A percentile compares a stretch with the other conserved stretches of the same genome.
phyloP scores from a whole-genome alignment of 2,113 vertebrate species.

The Odocoileus virginianus region DNA sequence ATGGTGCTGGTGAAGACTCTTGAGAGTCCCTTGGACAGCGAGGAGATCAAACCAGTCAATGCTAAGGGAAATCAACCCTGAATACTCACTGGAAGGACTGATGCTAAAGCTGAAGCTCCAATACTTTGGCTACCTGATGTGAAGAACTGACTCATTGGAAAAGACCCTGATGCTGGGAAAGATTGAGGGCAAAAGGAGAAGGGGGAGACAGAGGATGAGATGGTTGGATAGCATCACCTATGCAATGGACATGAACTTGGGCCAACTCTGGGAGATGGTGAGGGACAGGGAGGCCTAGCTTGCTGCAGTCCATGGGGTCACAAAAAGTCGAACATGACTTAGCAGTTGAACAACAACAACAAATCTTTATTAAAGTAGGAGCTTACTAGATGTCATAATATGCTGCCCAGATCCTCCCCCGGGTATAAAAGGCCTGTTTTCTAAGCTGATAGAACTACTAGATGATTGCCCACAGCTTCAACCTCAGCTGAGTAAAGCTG shows the following conservation, averaged over 20 bases:
- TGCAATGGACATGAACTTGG: neutral
- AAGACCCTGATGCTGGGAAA: neutral
- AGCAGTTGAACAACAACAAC: neutral
- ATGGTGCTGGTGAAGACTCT: neutral
- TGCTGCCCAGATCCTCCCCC: too few species aligned
- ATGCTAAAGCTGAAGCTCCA: neutral
- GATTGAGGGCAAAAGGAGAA: neutral
- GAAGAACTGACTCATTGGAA: neutral
- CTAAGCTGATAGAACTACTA: neutral
- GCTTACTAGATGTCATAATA: neutral
- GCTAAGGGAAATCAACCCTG: neutral
- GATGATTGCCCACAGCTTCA: rapidly evolving
- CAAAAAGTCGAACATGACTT: neutral
- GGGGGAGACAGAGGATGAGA: neutral
- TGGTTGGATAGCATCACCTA: neutral
- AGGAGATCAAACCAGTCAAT: neutral
- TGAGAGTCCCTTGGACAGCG: neutral
- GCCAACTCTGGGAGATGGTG: neutral
- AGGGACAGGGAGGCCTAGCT: neutral
- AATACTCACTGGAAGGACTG: neutral
- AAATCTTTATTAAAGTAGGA: neutral
- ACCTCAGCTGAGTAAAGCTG: neutral
- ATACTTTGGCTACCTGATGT: neutral
- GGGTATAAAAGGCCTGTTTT: too few species aligned
- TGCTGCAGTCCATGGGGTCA: neutral